These are phyloP conservation scores for Aurelia coerulea DNA, from an alignment of 30 jellyfish, hydroid and myxozoan species.

Conservation along the genomic window DNA sequence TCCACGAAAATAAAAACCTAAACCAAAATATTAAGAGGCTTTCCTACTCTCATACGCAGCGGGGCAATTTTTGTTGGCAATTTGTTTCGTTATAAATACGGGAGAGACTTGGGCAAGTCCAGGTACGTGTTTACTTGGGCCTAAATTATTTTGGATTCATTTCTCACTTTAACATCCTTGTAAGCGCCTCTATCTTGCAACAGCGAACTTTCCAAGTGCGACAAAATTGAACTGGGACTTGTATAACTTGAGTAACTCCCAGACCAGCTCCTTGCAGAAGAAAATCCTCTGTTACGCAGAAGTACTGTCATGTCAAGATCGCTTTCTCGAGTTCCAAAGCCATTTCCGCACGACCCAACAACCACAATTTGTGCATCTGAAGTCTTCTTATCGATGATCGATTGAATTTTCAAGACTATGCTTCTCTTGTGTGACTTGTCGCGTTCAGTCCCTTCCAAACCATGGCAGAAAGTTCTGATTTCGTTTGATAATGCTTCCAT, in stretches of 20 bases:
- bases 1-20: no score
- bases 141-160: no score
- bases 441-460: conserved; percentile 5
- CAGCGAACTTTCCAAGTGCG: neutral
- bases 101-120: no score
- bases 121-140: no score
- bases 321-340: conserved; percentile 33
- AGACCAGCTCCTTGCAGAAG: neutral
- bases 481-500: conserved; percentile 32
- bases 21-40: no score
- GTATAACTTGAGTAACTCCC: neutral
- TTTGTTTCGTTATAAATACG: no score
- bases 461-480: neutral
- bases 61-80: no score
- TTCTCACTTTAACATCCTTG: no score
- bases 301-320: conserved; percentile 45
- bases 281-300: neutral
- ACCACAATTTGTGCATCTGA: conserved; percentile 28
- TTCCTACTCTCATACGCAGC: no score
- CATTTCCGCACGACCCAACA: conserved; percentile 44
- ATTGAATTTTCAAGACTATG: neutral
- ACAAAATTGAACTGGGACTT: neutral
- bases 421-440: neutral
- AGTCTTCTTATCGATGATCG: neutral
- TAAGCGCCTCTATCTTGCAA: neutral